Percentiles rank a stretch among this genome's conserved stretches.
These are phyloP conservation scores for Urocynchramus pylzowi DNA, from an alignment of 2,113 vertebrate genomes.

Conservation along the genomic window DNA sequence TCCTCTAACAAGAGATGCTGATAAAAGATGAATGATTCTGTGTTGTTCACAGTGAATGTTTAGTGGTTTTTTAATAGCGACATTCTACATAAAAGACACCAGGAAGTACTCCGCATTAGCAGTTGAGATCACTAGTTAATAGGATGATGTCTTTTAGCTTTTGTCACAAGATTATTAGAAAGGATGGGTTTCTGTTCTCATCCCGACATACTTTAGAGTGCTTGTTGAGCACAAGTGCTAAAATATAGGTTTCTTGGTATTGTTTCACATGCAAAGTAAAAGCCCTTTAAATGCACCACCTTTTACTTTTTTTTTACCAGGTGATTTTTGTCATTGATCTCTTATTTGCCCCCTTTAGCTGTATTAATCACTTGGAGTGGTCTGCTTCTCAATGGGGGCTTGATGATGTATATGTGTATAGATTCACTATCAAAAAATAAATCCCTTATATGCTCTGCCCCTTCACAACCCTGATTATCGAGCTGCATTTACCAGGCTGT, in stretches of 20 bases:
- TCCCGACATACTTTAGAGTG: conserved; percentile 82
- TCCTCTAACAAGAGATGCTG: conserved; percentile 88
- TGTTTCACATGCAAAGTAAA: conserved; percentile 87
- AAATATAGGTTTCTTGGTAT: conserved; percentile 86
- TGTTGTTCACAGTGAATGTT: conserved; percentile 88
- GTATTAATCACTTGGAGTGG: conserved; percentile 93
- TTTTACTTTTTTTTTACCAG: conserved; percentile 89
- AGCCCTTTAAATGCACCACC: conserved; percentile 88
- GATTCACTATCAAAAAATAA: conserved; percentile 68
- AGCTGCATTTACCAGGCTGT: conserved; percentile 11
- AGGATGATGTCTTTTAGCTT: conserved; percentile 99
- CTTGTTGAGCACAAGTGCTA: conserved; percentile 91
- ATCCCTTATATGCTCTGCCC: conserved; percentile 3
- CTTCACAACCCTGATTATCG: conserved; percentile 36
- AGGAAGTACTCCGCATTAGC: conserved; percentile 95
- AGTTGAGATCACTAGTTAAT: conserved; percentile 99
- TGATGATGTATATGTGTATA: conserved; percentile 65
- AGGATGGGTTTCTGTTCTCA: conserved; percentile 90
- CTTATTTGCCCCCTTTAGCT: conserved; percentile 82
- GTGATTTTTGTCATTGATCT: conserved; percentile 89
- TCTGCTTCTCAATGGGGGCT: conserved; percentile 76
- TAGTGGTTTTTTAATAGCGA: conserved; percentile 90
- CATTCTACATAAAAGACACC: conserved; percentile 90
- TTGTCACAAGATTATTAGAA: conserved; percentile 99
- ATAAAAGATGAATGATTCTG: conserved; percentile 93